Evolutionary conservation across 2,113 vertebrate genomes (phyloP).

Genomic region (Strix aluco): DNA sequence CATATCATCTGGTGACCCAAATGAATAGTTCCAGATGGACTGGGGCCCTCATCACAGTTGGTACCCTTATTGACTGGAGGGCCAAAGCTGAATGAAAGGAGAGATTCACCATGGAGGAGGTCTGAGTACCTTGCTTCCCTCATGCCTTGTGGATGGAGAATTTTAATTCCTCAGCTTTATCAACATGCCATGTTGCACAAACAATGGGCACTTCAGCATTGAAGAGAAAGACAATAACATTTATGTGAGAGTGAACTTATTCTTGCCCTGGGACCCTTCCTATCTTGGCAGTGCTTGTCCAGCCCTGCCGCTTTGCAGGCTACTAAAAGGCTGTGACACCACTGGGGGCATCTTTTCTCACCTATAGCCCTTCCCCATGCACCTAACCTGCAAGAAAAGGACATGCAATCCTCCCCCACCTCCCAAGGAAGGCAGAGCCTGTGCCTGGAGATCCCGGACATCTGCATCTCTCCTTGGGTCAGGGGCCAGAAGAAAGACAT

Average conservation of each 20-base stretch:
- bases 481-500: not conserved
- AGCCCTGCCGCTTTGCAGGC: not conserved
- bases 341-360: not conserved
- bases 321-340: not conserved
- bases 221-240: not conserved
- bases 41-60: conserved; percentile 56
- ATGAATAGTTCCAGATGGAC: conserved; percentile 63
- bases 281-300: not conserved
- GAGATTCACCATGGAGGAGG: not conserved
- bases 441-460: not conserved
- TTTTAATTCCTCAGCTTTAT: conserved; percentile 24
- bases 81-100: conserved; percentile 20
- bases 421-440: not conserved
- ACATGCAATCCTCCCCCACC: accelerated
- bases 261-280: not conserved
- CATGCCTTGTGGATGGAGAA: not conserved
- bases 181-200: not conserved
- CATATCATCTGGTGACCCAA: conserved; percentile 54
- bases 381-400: not conserved
- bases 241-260: not conserved
- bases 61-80: conserved; percentile 14
- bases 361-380: not conserved
- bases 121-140: not conserved
- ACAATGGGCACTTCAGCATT: not conserved
- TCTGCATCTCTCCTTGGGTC: not conserved